phyloP scores from a whole-genome alignment of 2,797 vertebrate species.

The Dendrocincla fuliginosa region DNA sequence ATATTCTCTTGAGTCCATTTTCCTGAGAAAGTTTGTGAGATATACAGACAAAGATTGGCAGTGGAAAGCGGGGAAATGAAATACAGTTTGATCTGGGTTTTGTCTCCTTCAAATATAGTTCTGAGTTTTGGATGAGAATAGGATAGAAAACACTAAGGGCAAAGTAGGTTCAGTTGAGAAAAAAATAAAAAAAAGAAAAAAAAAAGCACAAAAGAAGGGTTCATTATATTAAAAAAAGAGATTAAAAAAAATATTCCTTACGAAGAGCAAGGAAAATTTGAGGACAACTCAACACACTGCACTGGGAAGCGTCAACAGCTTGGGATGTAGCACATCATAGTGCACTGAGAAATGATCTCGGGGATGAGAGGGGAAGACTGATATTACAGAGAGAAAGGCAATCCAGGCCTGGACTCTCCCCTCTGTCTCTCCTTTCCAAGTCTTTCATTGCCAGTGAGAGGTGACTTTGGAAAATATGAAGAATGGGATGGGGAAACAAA shows the following conservation, averaged over 20 bases:
- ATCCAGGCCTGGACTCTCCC: background rate
- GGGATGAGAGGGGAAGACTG: background rate
- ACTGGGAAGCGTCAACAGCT: background rate
- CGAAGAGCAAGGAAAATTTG: background rate
- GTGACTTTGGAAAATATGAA: slow-evolving; percentile 59
- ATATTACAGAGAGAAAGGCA: background rate
- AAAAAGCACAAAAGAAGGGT: background rate
- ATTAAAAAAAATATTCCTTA: background rate
- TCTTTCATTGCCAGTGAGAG: slow-evolving; percentile 27
- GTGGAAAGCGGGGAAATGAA: background rate
- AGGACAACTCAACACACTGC: background rate
- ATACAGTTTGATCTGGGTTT: background rate
- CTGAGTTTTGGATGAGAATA: background rate
- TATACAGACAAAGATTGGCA: background rate
- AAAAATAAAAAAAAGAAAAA: background rate
- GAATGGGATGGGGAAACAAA: slow-evolving; percentile 20
- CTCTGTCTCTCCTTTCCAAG: background rate
- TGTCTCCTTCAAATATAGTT: background rate
- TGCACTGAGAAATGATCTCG: background rate
- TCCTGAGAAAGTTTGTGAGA: background rate
- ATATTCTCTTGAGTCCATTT: background rate
- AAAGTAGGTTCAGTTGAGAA: background rate
- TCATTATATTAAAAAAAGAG: background rate
- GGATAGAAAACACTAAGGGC: background rate
- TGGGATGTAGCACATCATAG: background rate